These are phyloP conservation scores for Apodemia arnacis DNA, from an alignment of 2,888 invertebrate species.

Conservation along the genomic window DNA sequence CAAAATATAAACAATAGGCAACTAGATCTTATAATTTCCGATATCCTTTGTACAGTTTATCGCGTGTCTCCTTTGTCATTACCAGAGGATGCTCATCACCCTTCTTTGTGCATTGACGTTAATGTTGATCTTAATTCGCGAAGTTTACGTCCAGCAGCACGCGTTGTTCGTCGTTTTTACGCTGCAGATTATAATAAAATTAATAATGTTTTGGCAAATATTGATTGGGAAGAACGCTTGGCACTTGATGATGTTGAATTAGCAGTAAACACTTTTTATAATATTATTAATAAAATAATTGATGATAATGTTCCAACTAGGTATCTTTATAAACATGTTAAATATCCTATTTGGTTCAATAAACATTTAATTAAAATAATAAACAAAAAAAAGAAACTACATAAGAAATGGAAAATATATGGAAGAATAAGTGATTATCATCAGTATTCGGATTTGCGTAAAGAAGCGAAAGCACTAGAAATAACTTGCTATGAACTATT, in stretches of 20 bases:
- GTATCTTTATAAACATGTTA: not conserved
- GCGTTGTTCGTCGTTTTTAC: not conserved
- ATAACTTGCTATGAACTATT: no score
- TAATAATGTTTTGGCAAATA: not conserved
- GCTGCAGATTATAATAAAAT: not conserved
- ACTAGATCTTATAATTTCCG: not conserved
- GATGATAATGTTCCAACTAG: not conserved
- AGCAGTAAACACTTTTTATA: not conserved
- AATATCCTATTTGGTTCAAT: not conserved
- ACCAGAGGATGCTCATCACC: not conserved
- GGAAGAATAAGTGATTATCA: no score
- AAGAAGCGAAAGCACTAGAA: no score
- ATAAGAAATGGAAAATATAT: no score
- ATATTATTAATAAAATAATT: not conserved
- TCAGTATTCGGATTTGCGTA: no score
- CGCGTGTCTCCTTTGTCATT: no score
- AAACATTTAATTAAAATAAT: no score
- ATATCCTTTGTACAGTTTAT: not conserved
- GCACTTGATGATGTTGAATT: not conserved
- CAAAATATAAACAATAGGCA: not conserved
- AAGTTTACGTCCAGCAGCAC: not conserved
- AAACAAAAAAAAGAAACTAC: no score
- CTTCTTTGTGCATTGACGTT: not conserved
- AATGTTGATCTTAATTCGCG: not conserved
- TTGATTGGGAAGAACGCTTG: not conserved